phyloP scores from a whole-genome alignment of 2,113 vertebrate species.

The Eurypyga helias region DNA sequence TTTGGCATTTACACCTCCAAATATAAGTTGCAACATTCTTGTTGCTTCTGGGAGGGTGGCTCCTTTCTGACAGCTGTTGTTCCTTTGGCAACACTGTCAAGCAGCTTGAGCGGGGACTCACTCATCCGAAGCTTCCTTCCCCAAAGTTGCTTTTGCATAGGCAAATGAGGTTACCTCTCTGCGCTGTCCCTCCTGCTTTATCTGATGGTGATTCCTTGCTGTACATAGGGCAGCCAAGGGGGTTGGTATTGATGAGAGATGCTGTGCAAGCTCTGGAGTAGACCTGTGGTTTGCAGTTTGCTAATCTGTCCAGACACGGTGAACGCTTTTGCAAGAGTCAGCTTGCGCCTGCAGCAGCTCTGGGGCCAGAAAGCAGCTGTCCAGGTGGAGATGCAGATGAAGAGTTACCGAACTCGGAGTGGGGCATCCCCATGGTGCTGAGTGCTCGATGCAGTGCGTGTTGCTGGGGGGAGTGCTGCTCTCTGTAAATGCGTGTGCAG shows the following conservation, averaged over 20 bases:
- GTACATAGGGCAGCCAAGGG: neutral
- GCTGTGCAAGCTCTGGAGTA: neutral
- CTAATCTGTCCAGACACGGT: neutral
- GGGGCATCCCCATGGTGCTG: neutral
- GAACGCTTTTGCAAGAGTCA: neutral
- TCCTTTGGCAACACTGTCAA: neutral
- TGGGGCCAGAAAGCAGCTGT: neutral
- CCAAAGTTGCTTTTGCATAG: neutral
- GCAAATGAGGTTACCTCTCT: neutral
- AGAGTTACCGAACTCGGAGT: neutral
- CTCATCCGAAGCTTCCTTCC: neutral
- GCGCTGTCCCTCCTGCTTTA: rapidly evolving
- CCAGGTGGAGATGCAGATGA: neutral
- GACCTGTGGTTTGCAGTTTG: neutral
- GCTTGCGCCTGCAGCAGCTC: neutral
- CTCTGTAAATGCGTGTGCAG: neutral
- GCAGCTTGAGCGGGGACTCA: neutral
- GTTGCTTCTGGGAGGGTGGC: neutral
- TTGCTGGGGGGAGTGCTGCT: neutral
- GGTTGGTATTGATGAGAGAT: neutral
- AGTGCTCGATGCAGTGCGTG: rapidly evolving
- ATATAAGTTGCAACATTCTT: neutral
- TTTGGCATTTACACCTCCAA: neutral
- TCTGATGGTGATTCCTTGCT: neutral
- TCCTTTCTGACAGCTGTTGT: neutral